Evolutionary conservation across 1,140 invertebrate genomes (phyloP).

Genomic region (Elysia chlorotica): DNA sequence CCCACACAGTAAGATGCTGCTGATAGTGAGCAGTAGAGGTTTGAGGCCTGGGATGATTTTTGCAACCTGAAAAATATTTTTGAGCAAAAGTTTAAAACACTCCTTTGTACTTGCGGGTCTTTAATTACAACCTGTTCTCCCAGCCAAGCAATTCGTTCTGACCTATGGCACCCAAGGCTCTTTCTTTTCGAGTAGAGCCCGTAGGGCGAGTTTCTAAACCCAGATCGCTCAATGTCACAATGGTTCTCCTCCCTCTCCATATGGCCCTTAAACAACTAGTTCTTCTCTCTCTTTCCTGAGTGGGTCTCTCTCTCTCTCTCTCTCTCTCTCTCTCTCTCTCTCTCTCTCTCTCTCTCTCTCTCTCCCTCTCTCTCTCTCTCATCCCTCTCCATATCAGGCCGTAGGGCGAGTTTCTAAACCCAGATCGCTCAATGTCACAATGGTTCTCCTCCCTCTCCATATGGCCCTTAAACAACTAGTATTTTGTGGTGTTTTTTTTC

Average conservation of each 20-base stretch:
- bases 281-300: too few relatives aligned
- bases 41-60: too few relatives aligned
- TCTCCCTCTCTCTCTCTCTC: not conserved
- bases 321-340: slow-evolving; percentile 7
- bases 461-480: not conserved
- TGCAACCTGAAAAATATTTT: too few relatives aligned
- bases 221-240: not conserved
- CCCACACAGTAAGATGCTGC: too few relatives aligned
- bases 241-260: not conserved
- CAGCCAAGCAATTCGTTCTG: too few relatives aligned
- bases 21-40: too few relatives aligned
- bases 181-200: not conserved
- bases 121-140: too few relatives aligned
- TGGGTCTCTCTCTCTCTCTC: not conserved
- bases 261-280: not conserved
- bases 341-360: not conserved
- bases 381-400: not conserved
- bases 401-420: not conserved
- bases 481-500: not conserved
- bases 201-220: not conserved
- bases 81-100: too few relatives aligned
- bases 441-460: not conserved
- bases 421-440: not conserved
- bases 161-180: too few relatives aligned
- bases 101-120: too few relatives aligned